Base-by-base conservation (phyloP, 2,888 invertebrate species). In the Mycogona germanica region DNA sequence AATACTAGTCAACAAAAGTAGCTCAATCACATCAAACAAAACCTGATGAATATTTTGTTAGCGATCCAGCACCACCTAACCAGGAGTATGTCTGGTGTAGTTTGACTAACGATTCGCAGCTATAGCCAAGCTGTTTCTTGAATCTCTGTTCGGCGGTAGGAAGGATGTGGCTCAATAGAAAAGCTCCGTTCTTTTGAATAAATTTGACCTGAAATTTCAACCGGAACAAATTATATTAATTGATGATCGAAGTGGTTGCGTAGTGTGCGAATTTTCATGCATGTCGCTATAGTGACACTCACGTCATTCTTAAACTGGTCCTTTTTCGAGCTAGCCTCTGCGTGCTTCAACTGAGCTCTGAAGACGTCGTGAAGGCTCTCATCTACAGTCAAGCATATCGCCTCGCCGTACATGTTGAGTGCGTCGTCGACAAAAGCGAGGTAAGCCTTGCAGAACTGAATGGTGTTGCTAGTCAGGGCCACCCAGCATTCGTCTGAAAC, bases 401-500 rank as follows among this genome's bases (percentile, higher is more conserved):
- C 87, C 25, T 80, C 78, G 1, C 82, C 84, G 58, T 81, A 78
- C 57, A 89, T 73, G 63, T 80, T 78, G 60, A 88, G 69, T 60
- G 87, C 82, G 65, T 87, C 82, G 61, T 84, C 81, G 58, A 86
- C 75, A 57, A 88, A 74, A 25, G 78, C 77, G 41, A 86, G 72
- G 63, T 81, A 83, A 3, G 83, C 75, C 69, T 83, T 84, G 5
- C 82, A 79, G 70, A 89, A 89, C 65, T 82, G 79, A 59, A 87
- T 74, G 4, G 84, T 86, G 70, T 86, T 88, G 64, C 78, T 77
- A 0, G 88, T 87, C 62, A 89, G 71, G 59, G 81, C 79, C 49
- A 87, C 73, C 80, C 83, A 84, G 60, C 75, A 76, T 55, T 79
- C 79, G 59, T 78, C 81, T 73, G 67, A 59, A 68, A 57, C 49